Evolutionary conservation across 2,888 invertebrate species (phyloP).

Genomic region (Hirtodrosophila cameraria): DNA sequence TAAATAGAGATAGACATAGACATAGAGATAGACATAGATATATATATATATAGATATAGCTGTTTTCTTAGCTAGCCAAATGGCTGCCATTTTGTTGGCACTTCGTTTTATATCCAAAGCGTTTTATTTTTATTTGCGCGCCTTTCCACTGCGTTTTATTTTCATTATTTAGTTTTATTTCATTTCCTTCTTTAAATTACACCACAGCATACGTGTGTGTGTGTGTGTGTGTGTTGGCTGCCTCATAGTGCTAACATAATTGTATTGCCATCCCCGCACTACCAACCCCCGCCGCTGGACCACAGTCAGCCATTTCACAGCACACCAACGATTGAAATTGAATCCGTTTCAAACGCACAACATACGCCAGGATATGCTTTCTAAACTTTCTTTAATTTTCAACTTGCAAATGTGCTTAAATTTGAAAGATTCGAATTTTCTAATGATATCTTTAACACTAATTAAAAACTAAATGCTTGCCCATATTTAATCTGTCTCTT

Average conservation of each 20-base stretch:
- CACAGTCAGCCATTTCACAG: conserved; percentile 17
- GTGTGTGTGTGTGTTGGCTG: too few relatives aligned
- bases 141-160: conserved; percentile 34
- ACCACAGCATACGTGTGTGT: conserved; percentile 45
- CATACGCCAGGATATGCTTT: conserved; percentile 1
- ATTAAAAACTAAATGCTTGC: conserved; percentile 37
- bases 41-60: too few relatives aligned
- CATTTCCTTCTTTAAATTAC: conserved; percentile 40
- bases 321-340: conserved; percentile 56
- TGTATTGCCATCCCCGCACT: conserved; percentile 23
- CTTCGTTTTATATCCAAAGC: conserved; percentile 56
- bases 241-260: conserved; percentile 37
- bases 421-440: background rate
- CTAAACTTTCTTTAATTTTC: conserved; percentile 4
- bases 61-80: conserved; percentile 15
- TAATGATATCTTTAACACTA: conserved; percentile 3
- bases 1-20: too few relatives aligned
- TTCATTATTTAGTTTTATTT: conserved; percentile 58
- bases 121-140: conserved; percentile 54
- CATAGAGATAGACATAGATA: conserved; percentile 18
- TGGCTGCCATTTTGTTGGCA: conserved; percentile 56
- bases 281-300: too few relatives aligned
- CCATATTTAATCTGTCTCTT: conserved; percentile 25
- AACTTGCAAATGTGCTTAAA: conserved; percentile 6
- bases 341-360: conserved; percentile 29